phyloP scores from a whole-genome alignment of 2,888 invertebrate genomes.

The Coelinius sp. region DNA sequence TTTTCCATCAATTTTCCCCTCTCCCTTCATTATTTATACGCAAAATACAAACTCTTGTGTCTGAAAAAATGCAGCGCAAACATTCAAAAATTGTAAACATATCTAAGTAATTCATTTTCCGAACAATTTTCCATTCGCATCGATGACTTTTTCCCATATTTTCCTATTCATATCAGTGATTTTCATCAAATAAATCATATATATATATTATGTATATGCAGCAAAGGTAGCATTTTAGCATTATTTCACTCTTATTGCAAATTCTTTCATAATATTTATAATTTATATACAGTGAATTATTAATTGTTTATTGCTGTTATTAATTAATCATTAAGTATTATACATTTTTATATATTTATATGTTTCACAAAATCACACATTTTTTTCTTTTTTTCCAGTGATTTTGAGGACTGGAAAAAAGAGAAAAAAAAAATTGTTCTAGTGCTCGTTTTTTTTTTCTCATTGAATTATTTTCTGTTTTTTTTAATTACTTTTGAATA shows the following conservation, averaged over 20 bases:
- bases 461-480: not conserved
- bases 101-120: slow-evolving; percentile 43
- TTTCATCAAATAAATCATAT: slow-evolving; percentile 32
- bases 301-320: not conserved
- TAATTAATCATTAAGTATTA: slow-evolving; percentile 21
- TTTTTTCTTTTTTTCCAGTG: slow-evolving; percentile 19
- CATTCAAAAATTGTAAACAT: slow-evolving; percentile 48
- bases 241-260: slow-evolving; percentile 28
- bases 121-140: not conserved
- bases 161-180: slow-evolving; percentile 18
- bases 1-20: not conserved
- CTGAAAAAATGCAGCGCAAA: slow-evolving; percentile 63
- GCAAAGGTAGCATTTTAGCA: slow-evolving; percentile 21
- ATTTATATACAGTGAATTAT: slow-evolving; percentile 33
- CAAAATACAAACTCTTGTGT: slow-evolving; percentile 68
- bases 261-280: slow-evolving; percentile 39
- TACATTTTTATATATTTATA: slow-evolving; percentile 27
- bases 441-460: slow-evolving; percentile 15
- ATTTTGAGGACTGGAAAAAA: slow-evolving; percentile 6
- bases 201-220: slow-evolving; percentile 25
- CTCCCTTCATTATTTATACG: slow-evolving; percentile 57
- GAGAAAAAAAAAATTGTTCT: slow-evolving; percentile 28
- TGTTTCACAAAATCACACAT: slow-evolving; percentile 16
- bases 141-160: slow-evolving; percentile 43
- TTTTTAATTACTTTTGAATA: not conserved